Percentiles rank a stretch among this genome's conserved stretches.
These are phyloP conservation scores for Neomonachus schauinslandi DNA, from an alignment of 2,113 vertebrate species.

Conservation along the genomic window DNA sequence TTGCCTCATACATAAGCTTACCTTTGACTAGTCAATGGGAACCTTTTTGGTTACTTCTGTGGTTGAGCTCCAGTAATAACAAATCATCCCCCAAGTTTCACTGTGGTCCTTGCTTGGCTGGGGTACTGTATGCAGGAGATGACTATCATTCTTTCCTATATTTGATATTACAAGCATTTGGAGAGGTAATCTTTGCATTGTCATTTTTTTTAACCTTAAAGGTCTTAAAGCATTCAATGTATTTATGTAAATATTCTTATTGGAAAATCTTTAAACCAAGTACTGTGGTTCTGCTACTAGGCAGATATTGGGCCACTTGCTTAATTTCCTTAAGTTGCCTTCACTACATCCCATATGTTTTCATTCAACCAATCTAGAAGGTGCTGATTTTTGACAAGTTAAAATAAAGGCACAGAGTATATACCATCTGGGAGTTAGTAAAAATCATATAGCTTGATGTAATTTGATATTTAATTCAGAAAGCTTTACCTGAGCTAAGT, in stretches of 20 bases:
- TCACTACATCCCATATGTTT: background rate
- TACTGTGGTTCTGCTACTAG: background rate
- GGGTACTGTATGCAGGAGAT: background rate
- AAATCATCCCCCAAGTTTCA: too few relatives aligned
- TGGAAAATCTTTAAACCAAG: background rate
- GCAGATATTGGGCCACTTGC: background rate
- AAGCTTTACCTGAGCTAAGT: background rate
- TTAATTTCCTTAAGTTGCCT: background rate
- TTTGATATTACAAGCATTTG: background rate
- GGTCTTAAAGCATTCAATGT: background rate
- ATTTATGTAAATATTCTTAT: background rate
- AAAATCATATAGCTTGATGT: background rate
- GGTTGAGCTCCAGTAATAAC: background rate
- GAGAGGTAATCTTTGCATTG: background rate
- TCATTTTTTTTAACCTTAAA: background rate
- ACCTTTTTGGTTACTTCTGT: background rate
- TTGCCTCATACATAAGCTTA: background rate
- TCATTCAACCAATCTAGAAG: background rate
- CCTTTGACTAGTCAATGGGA: background rate
- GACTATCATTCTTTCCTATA: background rate
- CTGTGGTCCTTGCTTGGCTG: background rate
- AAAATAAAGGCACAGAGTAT: background rate
- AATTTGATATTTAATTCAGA: background rate
- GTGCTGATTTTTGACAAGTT: background rate
- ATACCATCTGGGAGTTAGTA: background rate